Evolutionary conservation across 1,140 invertebrate genomes (phyloP), one percentile per base, ranked within the genome.

Genomic region (Neocloeon triangulifer): DNA sequence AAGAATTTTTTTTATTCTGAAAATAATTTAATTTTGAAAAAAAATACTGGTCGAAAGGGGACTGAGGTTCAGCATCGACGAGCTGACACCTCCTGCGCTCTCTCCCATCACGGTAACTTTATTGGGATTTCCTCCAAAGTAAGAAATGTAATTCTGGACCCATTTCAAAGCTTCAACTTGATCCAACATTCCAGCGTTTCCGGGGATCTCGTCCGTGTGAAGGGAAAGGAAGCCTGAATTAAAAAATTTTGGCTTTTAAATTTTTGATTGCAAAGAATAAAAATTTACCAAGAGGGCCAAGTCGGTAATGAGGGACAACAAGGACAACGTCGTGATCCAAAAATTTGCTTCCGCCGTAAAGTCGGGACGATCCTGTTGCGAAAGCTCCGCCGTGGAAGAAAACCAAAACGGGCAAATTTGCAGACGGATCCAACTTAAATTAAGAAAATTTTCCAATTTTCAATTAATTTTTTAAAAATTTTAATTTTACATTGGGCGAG

Each of bases 41-140:
- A n/a, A n/a, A 8, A 23, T 8, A 8, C 8, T 8, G n/a, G 7
- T 23, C 21, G n/a, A 23, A 23, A 23, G 7, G 8, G 8, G n/a
- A n/a, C n/a, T n/a, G n/a, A n/a, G n/a, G n/a, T n/a, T n/a, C n/a
- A n/a, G n/a, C n/a, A n/a, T n/a, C n/a, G n/a, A n/a, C n/a, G n/a
- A n/a, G n/a, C n/a, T n/a, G n/a, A n/a, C n/a, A n/a, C n/a, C n/a
- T n/a, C 64, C 64, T 8, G 63, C 61, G 40, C 58, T 61, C 43
- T 69, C 64, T 7, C 64, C 64, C 39, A 65, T 61, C n/a, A 67
- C 38, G 4, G 64, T 69, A 7, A 67, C 57, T 23, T 53, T 49
- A 23, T 53, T 36, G 1, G 52, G 45, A 44, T 63, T 55, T 2
- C 64, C 64, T 10, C 62, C 63, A 40, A 69, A 30, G 49, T 57